A percentile compares a stretch with the other conserved stretches of the same genome.
Evolutionary conservation across 2,888 invertebrate genomes (phyloP).

Genomic region (Kryphioiulus occultus): DNA sequence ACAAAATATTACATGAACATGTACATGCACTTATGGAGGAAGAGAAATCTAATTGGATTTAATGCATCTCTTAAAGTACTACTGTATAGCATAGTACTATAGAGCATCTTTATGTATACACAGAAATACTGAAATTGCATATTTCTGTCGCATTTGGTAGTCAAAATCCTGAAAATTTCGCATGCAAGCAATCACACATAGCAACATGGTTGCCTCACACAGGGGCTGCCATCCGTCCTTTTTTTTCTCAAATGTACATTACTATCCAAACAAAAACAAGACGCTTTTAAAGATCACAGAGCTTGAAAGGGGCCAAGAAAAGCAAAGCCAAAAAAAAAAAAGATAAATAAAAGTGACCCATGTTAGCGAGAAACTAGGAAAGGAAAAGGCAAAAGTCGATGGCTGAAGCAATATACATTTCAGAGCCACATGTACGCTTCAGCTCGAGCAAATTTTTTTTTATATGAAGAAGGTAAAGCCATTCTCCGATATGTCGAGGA

Average conservation of each 20-base stretch:
- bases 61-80: no score
- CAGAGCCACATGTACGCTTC: not conserved
- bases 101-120: no score
- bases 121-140: not conserved
- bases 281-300: not conserved
- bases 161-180: not conserved
- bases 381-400: constrained; percentile 3
- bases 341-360: constrained; percentile 17
- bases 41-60: no score
- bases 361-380: not conserved
- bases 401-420: not conserved
- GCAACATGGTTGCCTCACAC: not conserved
- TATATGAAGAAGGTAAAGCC: constrained; percentile 3
- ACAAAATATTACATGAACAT: no score
- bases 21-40: no score
- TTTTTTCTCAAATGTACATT: no score
- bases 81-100: no score
- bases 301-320: not conserved
- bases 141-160: not conserved
- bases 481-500: constrained; percentile 8
- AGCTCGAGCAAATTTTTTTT: constrained; percentile 22
- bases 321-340: not conserved
- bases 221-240: not conserved
- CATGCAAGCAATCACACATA: not conserved
- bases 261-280: not conserved